Evolutionary conservation across 2,113 vertebrate species (phyloP).

Genomic region (Calidris pugnax): DNA sequence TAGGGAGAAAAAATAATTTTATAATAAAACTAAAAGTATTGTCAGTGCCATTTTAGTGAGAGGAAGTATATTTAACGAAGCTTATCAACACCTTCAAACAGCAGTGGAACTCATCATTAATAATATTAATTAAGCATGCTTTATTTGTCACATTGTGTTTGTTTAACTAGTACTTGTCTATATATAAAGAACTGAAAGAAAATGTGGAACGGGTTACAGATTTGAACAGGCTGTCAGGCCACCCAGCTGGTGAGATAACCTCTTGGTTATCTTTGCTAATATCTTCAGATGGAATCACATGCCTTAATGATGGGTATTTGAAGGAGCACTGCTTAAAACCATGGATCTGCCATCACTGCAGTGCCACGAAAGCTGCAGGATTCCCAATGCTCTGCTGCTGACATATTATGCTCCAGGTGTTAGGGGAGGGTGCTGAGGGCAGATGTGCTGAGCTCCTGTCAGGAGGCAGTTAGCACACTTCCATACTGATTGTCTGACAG

Average conservation of each 20-base stretch:
- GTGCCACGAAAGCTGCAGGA: background rate
- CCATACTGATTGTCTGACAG: background rate
- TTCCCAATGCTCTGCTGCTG: background rate
- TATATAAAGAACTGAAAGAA: background rate
- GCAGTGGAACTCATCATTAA: background rate
- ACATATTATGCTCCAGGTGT: background rate
- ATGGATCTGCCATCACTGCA: background rate
- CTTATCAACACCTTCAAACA: background rate
- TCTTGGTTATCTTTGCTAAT: background rate
- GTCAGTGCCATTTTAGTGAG: background rate
- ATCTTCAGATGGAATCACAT: background rate
- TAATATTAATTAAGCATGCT: background rate
- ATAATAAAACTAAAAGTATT: background rate
- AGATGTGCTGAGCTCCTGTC: background rate
- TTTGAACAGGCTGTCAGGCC: background rate
- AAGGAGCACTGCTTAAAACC: background rate
- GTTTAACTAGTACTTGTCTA: background rate
- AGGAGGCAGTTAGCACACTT: background rate
- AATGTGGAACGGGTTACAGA: background rate
- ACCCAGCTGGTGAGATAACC: background rate
- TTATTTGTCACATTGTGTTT: background rate
- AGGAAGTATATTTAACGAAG: background rate
- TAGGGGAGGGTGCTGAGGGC: background rate
- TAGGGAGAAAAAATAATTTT: background rate
- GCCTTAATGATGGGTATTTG: background rate